Evolutionary conservation across 92 coral and sea anemone species (phyloP), one percentile per base, ranked within the genome.

Genomic region (Desmophyllum pertusum): DNA sequence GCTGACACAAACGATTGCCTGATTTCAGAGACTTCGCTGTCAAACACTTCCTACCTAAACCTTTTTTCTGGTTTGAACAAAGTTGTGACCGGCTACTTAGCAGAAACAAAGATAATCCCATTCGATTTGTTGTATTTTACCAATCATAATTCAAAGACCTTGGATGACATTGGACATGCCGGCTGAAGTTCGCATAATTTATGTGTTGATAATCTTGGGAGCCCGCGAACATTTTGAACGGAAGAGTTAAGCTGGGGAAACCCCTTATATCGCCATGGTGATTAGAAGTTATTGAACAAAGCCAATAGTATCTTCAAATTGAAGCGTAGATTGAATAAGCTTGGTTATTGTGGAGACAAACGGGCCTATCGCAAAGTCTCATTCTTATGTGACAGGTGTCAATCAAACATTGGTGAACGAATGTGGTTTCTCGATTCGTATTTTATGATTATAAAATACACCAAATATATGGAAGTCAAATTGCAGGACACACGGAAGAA

Each of bases 161-260:
- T n/a, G n/a, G n/a, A n/a, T n/a, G n/a, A n/a, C n/a, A n/a, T n/a
- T n/a, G n/a, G n/a, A n/a, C n/a, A n/a, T n/a, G n/a, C n/a, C n/a
- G n/a, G n/a, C 21, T 13, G 53, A 13, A 18, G 53, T 48, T 3
- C 21, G 53, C 53, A 48, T 59, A 59, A 23, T 59, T 7, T 21
- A n/a, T 21, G 52, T 46, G 15, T 46, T 46, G 23, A 64, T 33
- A 31, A 17, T 17, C 25, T 21, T 36, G 42, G 63, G 91, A 79
- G 93, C 93, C 93, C 55, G 75, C 93, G 73, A 43, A 76, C 59
- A 36, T 51, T 62, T 67, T 90, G 93, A 90, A 90, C 93, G 93
- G 93, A 90, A 90, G 55, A 70, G n/a, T 81, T 90, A 75, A 82
- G 83, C 45, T 66, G 39, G 85, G 78, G 78, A 72, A 81, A 72